Evolutionary conservation across 2,888 invertebrate species (phyloP).

Genomic region (Hypolimnas misippus): DNA sequence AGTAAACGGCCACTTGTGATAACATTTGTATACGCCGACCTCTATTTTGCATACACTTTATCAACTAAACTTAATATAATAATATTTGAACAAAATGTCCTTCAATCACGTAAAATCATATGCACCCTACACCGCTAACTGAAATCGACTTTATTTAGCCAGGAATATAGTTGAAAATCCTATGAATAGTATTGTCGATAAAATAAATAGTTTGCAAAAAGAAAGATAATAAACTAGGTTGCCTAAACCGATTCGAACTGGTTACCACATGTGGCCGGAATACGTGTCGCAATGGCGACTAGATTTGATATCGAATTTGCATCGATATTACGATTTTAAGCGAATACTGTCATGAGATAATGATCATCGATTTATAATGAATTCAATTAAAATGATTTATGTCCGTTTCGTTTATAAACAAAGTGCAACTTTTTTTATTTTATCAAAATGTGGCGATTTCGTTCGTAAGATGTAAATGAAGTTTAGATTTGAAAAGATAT

Average conservation of each 20-base stretch:
- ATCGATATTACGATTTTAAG: not conserved
- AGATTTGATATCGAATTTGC: not conserved
- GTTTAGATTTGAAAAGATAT: not conserved
- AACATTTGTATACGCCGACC: conserved; percentile 54
- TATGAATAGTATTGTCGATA: conserved; percentile 43
- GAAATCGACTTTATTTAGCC: not conserved
- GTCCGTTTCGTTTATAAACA: not conserved
- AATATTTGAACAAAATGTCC: conserved; percentile 69
- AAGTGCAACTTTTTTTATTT: no score
- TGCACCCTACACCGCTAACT: conserved; percentile 7
- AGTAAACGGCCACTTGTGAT: conserved; percentile 51
- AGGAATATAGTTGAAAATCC: conserved; percentile 30
- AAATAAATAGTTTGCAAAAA: conserved; percentile 69
- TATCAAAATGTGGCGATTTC: no score
- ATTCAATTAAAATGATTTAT: not conserved
- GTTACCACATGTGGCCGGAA: conserved; percentile 44
- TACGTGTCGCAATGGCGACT: conserved; percentile 5
- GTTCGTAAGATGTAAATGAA: no score
- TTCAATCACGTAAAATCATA: conserved; percentile 47
- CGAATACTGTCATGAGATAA: not conserved
- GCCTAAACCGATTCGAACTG: conserved; percentile 59
- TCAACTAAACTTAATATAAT: conserved; percentile 52
- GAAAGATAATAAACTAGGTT: conserved; percentile 75
- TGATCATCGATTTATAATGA: no score
- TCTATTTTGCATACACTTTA: conserved; percentile 70